Base-by-base conservation (phyloP, 2,888 invertebrate species). In the Malacosoma neustria region DNA sequence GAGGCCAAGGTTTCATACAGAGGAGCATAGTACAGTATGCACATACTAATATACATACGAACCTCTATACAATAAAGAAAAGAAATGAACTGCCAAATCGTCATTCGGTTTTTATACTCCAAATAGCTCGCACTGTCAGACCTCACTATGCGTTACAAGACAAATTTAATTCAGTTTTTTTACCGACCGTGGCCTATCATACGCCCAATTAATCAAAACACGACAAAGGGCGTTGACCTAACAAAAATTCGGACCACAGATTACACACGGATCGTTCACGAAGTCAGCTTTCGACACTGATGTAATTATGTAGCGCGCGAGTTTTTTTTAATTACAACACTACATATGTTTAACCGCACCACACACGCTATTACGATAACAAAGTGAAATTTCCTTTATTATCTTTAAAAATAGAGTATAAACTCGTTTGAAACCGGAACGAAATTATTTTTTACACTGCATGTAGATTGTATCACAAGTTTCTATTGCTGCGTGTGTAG, bases 241-340 rank as follows among this genome's bases (percentile, higher is more conserved):
- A 22, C 6, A 22, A 22, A 22, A 22, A 22, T 22, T 22, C 22
- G 22, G 22, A 22, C 22, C 14, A 15, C 29, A 34, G 32, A 13
- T 32, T 34, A 32, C 33, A 37, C 33, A 38, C 38, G 38, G 38
- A 52, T 52, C 58, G 56, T 53, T 51, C 56, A 54, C 56, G 32
- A 13, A 38, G 45, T 38, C 50, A 43, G 54, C 54, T 57, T 53
- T 54, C 57, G 46, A 22, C 22, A 22, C 22, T 22, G 22, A 22
- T 22, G 22, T 22, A 22, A 22, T 22, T 22, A 22, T 22, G 22
- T 22, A 22, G 22, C 22, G 42, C 45, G 54, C 51, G 38, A 57
- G 57, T 56, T 61, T 63, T 53, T 48, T 55, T 55, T 55, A 67
- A 68, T 68, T 68, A 59, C 68, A 50, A 63, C 66, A 63, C 51